These are phyloP conservation scores for Anarhynchus alexandrinus DNA, from an alignment of 2,113 vertebrate genomes.

Conservation along the genomic window DNA sequence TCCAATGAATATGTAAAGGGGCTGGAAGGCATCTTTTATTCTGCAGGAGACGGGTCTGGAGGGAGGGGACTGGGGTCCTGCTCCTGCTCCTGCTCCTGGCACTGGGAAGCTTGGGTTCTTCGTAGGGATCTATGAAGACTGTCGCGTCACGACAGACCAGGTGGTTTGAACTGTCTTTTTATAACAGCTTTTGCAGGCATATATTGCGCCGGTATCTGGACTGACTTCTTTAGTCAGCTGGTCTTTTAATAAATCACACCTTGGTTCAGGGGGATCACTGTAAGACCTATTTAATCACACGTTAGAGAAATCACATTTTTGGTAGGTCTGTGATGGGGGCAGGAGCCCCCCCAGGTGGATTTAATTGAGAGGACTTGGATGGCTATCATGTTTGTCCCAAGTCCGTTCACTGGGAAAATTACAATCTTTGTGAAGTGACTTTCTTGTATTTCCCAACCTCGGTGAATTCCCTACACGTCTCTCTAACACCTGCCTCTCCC, in stretches of 20 bases:
- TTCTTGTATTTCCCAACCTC: neutral
- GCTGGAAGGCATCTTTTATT: neutral
- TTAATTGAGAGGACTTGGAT: neutral
- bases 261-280: neutral
- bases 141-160: neutral
- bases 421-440: neutral
- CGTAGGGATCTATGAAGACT: neutral
- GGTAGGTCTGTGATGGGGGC: neutral
- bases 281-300: neutral
- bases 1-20: neutral
- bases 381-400: neutral
- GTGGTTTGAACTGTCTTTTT: neutral
- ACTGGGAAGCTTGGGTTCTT: neutral
- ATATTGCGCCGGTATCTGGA: neutral
- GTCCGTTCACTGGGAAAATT: neutral
- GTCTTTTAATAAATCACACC: neutral
- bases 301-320: neutral
- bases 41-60: neutral
- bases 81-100: neutral
- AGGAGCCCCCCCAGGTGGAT: neutral
- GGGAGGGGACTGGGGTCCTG: neutral
- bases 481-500: neutral
- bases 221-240: neutral
- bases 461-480: neutral
- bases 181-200: neutral